Conservation (phyloP, 1,140 invertebrate species). For the Anoplolepis gracilipes region DNA sequence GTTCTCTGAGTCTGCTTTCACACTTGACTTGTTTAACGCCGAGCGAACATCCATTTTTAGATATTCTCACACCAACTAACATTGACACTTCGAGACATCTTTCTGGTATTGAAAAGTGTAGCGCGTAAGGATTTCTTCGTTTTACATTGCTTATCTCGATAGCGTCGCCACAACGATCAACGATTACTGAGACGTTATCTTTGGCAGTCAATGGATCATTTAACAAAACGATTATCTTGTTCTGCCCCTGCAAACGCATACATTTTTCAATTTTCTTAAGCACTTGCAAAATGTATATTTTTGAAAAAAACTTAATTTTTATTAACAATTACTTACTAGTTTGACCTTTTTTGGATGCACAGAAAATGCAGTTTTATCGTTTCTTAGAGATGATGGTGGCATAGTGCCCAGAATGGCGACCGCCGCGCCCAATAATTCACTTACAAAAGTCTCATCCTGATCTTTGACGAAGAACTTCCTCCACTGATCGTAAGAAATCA, state of each 20-base stretch:
- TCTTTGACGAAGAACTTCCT: slow-evolving; percentile 91
- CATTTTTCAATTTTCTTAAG: neutral
- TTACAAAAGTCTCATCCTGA: slow-evolving; percentile 93
- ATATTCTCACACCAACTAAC: slow-evolving; percentile 92
- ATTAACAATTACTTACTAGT: slow-evolving; percentile 86
- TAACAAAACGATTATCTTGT: slow-evolving; percentile 92
- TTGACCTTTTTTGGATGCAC: slow-evolving; percentile 93
- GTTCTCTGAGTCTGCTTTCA: slow-evolving; percentile 92
- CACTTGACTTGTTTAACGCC: slow-evolving; percentile 94
- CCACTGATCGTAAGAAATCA: slow-evolving; percentile 92
- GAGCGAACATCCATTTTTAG: slow-evolving; percentile 91
- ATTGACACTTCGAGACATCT: slow-evolving; percentile 93
- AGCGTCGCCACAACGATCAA: slow-evolving; percentile 92
- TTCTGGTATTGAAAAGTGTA: slow-evolving; percentile 92
- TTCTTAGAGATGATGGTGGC: slow-evolving; percentile 84
- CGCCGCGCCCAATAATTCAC: slow-evolving; percentile 91
- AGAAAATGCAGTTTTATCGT: slow-evolving; percentile 90
- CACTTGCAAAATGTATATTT: neutral
- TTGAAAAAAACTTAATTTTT: neutral
- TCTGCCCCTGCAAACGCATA: slow-evolving; percentile 89
- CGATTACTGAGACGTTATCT: slow-evolving; percentile 90
- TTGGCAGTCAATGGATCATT: slow-evolving; percentile 91
- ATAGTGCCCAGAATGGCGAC: slow-evolving; percentile 90
- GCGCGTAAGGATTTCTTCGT: slow-evolving; percentile 92
- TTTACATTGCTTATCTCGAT: slow-evolving; percentile 91